Evolutionary conservation across 1,140 invertebrate species (phyloP), one percentile per base, ranked within the genome.

Genomic region (Holcopasites calliopsidis): DNA sequence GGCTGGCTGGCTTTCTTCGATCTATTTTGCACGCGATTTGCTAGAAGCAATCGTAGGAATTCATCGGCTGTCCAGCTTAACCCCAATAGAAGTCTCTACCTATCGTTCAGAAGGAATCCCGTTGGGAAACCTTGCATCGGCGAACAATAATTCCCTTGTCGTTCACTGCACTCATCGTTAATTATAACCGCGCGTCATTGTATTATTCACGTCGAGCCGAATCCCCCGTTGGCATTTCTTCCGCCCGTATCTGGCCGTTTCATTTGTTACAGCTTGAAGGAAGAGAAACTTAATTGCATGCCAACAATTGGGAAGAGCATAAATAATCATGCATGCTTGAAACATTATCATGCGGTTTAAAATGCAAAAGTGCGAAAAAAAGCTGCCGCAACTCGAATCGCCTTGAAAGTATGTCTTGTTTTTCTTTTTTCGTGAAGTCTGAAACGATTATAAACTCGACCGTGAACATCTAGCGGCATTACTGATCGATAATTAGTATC

Each of bases 71-170:
- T 31, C 28, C 16, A 11, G 33, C 18, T 66, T 66, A 66, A 66
- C 64, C 64, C 31, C 26, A 66, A 66, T 66, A 52, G 31, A 23
- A 38, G 16, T 16, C 49, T n/a, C n/a, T n/a, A 16, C 16, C 13
- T 64, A 64, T 64, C 61, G 42, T 33, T 49, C 44, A 49, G n/a
- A n/a, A n/a, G 61, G 61, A 28, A 64, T n/a, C n/a, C 49, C 3
- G 28, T n/a, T 28, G 33, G 16, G 47, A 66, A 66, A 23, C 64
- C 64, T 28, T 10, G 6, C 23, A 38, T 66, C 64, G 47, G 8
- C 18, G 11, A 47, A 66, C 64, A 66, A 66, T 66, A 52, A 66
- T 38, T 52, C 38, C 64, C 52, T 66, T 66, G 64, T 52, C 49
- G 64, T 38, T 31, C 16, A 33, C 28, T 18, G 8, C 23, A 47